phyloP scores from a whole-genome alignment of 2,888 invertebrate genomes.

The Gnatocerus cornutus region DNA sequence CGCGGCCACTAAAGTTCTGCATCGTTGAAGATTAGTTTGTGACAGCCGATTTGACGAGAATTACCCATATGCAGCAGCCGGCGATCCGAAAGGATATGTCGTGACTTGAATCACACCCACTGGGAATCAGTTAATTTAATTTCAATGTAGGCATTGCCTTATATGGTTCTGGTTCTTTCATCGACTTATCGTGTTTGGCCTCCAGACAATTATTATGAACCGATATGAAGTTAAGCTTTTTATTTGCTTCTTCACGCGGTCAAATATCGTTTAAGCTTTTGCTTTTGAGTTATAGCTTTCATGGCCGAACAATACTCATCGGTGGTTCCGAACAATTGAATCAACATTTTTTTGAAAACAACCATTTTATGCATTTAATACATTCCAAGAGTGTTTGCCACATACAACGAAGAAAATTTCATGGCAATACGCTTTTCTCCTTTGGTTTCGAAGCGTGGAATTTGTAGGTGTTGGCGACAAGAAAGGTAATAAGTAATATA shows the following conservation, averaged over 20 bases:
- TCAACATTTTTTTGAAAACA: constrained; percentile 3
- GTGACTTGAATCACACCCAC: constrained; percentile 59
- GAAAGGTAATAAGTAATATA: constrained; percentile 37
- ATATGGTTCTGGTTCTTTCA: constrained; percentile 58
- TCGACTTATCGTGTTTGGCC: constrained; percentile 59
- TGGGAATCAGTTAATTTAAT: constrained; percentile 60
- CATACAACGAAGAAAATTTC: no score
- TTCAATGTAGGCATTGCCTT: constrained; percentile 58
- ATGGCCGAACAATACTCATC: constrained; percentile 7
- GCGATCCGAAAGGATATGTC: constrained; percentile 45
- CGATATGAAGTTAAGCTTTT: constrained; percentile 45
- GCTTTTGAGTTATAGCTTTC: constrained; percentile 21
- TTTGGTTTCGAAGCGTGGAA: constrained; percentile 13
- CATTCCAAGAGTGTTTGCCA: background rate
- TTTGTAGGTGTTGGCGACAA: constrained; percentile 35
- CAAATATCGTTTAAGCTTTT: constrained; percentile 23
- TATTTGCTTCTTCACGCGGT: constrained; percentile 41
- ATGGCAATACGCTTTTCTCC: background rate
- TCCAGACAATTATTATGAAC: constrained; percentile 56
- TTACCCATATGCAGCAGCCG: constrained; percentile 25
- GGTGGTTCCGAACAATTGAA: constrained; percentile 15
- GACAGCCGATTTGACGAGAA: constrained; percentile 24
- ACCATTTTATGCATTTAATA: background rate
- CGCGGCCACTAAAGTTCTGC: constrained; percentile 1
- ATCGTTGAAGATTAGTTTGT: constrained; percentile 9